Conservation (phyloP, 2,888 invertebrate species). For the Heliconius hortense region DNA sequence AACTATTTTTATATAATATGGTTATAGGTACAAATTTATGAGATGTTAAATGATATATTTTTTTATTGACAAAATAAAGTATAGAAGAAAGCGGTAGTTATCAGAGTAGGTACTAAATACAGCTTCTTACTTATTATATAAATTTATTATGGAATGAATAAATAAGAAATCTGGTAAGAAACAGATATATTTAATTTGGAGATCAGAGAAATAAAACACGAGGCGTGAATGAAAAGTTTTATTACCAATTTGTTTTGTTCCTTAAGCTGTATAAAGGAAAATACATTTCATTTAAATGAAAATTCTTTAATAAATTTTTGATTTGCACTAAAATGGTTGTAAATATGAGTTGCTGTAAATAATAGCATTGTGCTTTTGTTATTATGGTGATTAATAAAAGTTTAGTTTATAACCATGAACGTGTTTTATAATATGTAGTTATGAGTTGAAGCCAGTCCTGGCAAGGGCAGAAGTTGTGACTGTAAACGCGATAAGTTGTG, state of each 20-base stretch:
- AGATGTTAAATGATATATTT: no score
- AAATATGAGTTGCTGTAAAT: not conserved
- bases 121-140: not conserved
- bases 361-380: not conserved
- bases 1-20: not conserved
- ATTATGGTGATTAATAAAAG: not conserved
- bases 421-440: no score
- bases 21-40: no score
- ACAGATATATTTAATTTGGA: not conserved
- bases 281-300: conserved; percentile 4
- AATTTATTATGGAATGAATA: not conserved
- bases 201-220: not conserved
- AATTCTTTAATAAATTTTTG: not conserved
- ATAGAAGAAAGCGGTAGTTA: not conserved
- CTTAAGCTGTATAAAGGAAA: conserved; percentile 15
- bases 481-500: no score
- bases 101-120: not conserved
- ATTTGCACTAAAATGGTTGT: not conserved
- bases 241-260: conserved; percentile 1
- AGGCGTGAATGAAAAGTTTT: conserved; percentile 11
- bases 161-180: not conserved
- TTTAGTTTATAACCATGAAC: not conserved
- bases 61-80: not conserved
- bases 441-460: no score
- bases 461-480: no score